Conservation (phyloP, 2,797 vertebrate species). For the Sebastes itinus region DNA sequence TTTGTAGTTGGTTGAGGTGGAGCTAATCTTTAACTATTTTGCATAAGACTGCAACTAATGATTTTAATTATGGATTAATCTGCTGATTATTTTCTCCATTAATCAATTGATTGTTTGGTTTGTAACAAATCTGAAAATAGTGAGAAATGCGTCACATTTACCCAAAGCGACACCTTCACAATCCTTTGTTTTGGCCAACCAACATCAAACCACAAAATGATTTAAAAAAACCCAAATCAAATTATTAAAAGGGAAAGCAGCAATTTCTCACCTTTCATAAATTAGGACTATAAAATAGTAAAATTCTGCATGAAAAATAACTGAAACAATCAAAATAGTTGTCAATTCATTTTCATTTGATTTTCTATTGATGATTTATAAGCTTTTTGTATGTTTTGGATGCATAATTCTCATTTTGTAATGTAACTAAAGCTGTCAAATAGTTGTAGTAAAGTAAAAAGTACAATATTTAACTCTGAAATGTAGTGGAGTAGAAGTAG, state of each 20-base stretch:
- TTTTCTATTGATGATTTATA: not conserved
- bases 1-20: not conserved
- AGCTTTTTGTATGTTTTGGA: not conserved
- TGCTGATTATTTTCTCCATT: not conserved
- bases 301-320: not conserved
- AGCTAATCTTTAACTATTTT: not conserved
- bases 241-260: not conserved
- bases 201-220: not conserved
- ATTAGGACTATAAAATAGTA: not conserved
- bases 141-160: not conserved
- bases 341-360: not conserved
- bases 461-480: not conserved
- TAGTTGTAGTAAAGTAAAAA: not conserved
- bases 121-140: too few species aligned
- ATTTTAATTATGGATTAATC: not conserved
- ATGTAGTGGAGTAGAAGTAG: not conserved
- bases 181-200: not conserved
- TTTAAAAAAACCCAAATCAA: rapidly evolving
- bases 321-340: not conserved
- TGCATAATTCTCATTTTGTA: not conserved
- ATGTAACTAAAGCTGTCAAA: not conserved
- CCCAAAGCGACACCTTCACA: not conserved
- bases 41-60: not conserved
- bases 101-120: too few species aligned
- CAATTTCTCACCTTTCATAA: not conserved